Base-by-base conservation (phyloP, 2,888 invertebrate genomes). In the Eristalinus sepulchralis region DNA sequence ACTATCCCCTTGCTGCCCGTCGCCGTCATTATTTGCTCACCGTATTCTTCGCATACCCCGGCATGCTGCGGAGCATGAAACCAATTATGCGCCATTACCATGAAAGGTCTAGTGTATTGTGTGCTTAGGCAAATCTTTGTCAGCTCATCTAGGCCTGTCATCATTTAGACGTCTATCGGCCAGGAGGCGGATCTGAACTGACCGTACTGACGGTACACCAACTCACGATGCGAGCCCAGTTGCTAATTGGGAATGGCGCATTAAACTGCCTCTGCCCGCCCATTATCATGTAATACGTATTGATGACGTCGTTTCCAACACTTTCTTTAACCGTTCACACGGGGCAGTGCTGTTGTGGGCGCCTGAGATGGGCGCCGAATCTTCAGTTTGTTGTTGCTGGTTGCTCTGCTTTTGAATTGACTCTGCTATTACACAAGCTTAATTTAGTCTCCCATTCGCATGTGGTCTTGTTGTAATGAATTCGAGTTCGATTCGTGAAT, bases 31-130 rank as follows among this genome's bases (percentile, higher is more conserved):
- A 53, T 72, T 76, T 66, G 34, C 57, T 47, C 68, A 20, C 17
- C 73, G 47, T 22, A 13, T 24, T 68, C 17, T 22, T 24, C 62
- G 36, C 64, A 36, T 39, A 33, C 33, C 47, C 33, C 70, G 47
- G 27, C 31, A 36, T 47, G 63, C 53, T 78, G 4, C 17, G 57
- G 73, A 70, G 77, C 85, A 78, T 85, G 68, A 82, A 85, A 70
- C 72, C 77, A 85, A 81, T 85, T 85, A 77, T 77, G 70, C 63
- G 82, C 82, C 77, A 81, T 85, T 78, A 85, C 59, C 85, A 70
- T 31, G 53, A 34, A 64, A 66, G 55, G 53, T 34, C 66, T 66
- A 55, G 60, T 62, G 62, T 39, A 39, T 22, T 64, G 73, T 68
- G 72, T 72, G 57, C 47, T 6, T 36, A 68, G 63, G 17, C 22